Evolutionary conservation across 2,888 invertebrate genomes (phyloP).

Genomic region (Meganola albula): DNA sequence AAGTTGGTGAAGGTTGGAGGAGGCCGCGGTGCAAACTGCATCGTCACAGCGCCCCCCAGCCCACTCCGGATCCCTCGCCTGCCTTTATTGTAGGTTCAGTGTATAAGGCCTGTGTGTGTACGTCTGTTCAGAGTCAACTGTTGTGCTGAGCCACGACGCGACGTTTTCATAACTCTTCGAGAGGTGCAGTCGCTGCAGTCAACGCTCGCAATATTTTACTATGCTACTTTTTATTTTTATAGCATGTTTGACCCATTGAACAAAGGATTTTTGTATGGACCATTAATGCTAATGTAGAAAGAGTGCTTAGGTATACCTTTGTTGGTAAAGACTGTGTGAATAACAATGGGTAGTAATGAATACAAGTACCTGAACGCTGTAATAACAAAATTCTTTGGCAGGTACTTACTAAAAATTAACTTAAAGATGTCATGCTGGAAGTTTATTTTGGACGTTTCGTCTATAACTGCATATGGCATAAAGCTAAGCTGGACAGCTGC

Average conservation of each 20-base stretch:
- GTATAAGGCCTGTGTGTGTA: slow-evolving; percentile 39
- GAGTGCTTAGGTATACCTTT: no score
- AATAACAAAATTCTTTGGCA: no score
- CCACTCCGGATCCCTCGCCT: slow-evolving; percentile 42
- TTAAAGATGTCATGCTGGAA: no score
- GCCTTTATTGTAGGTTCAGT: slow-evolving; percentile 55
- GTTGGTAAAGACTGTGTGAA: no score
- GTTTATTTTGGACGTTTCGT: no score
- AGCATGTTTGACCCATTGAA: slow-evolving; percentile 25
- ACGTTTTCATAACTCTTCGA: slow-evolving; percentile 56
- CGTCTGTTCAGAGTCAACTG: slow-evolving; percentile 66
- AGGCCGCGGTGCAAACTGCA: slow-evolving; percentile 76
- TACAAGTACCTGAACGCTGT: no score
- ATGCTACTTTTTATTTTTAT: slow-evolving; percentile 21
- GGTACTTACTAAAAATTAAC: no score
- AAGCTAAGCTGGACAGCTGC: no score
- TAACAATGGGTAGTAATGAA: no score
- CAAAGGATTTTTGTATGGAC: slow-evolving; percentile 20
- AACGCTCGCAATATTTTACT: slow-evolving; percentile 53
- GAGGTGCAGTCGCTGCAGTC: slow-evolving; percentile 48
- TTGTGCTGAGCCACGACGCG: slow-evolving; percentile 64
- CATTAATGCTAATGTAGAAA: no score
- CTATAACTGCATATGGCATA: no score
- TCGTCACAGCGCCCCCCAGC: slow-evolving; percentile 59
- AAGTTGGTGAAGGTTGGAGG: slow-evolving; percentile 75